Conservation (phyloP, 2,888 invertebrate genomes). For the Pycnomerus fuliginosus region DNA sequence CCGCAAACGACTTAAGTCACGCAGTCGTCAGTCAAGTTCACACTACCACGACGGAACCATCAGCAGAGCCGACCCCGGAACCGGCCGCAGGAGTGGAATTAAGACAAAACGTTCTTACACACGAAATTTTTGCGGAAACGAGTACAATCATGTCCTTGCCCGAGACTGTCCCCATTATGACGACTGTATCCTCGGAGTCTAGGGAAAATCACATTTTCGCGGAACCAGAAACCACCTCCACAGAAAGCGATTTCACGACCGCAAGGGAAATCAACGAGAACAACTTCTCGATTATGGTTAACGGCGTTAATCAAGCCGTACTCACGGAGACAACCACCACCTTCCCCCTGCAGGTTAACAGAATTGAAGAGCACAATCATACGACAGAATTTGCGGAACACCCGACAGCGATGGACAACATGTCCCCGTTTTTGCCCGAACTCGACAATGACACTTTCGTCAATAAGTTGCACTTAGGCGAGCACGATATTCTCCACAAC, state of each 20-base stretch:
- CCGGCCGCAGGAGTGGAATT: no score
- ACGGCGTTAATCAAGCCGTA: no score
- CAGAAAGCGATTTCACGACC: constrained; percentile 9
- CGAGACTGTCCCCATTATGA: no score
- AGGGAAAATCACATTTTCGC: background rate
- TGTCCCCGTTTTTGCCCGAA: constrained; percentile 69
- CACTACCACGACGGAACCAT: background rate
- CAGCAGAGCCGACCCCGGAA: background rate
- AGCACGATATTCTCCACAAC: constrained; percentile 35
- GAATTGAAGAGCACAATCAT: no score
- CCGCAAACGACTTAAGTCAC: background rate
- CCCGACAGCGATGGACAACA: constrained; percentile 52
- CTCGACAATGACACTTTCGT: constrained; percentile 62
- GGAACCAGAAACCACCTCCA: constrained; percentile 2
- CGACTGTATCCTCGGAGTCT: constrained; percentile 18
- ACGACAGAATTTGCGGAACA: no score
- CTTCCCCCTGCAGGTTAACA: no score
- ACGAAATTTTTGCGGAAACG: background rate
- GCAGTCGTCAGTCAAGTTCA: constrained; percentile 6
- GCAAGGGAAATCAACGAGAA: constrained; percentile 26
- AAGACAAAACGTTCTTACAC: no score
- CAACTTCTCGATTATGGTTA: no score
- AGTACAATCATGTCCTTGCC: background rate
- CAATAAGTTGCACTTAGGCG: constrained; percentile 60
- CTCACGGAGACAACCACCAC: no score